A percentile compares a stretch with the other conserved stretches of the same genome.
These are phyloP conservation scores for Thrips palmi DNA, from an alignment of 1,140 invertebrate genomes.

Conservation along the genomic window DNA sequence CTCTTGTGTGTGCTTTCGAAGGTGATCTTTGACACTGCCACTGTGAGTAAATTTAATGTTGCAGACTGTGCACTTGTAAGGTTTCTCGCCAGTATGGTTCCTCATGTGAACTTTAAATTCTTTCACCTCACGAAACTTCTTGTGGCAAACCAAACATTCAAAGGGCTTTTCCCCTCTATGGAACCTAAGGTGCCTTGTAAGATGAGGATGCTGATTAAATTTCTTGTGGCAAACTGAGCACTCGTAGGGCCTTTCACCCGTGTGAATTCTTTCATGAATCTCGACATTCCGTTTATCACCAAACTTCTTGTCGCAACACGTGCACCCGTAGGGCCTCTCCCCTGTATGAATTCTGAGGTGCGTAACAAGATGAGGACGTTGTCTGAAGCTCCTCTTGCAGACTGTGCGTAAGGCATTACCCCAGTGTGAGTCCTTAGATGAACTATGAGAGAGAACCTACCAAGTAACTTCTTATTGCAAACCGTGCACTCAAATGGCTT, in stretches of 20 bases:
- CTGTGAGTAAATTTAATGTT: slow-evolving; percentile 19
- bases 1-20: neutral
- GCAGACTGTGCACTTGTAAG: slow-evolving; percentile 22
- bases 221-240: slow-evolving; percentile 61
- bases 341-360: slow-evolving; percentile 7
- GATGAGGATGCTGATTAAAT: slow-evolving; percentile 38
- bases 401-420: slow-evolving; percentile 11
- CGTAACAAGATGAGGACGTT: neutral
- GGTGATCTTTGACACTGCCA: slow-evolving; percentile 5
- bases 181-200: slow-evolving; percentile 3
- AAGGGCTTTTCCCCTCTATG: slow-evolving; percentile 7
- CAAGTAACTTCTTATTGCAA: no score
- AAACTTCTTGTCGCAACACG: slow-evolving; percentile 15
- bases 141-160: slow-evolving; percentile 8
- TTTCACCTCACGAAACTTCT: slow-evolving; percentile 13
- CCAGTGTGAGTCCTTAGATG: slow-evolving; percentile 22
- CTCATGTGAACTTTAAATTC: slow-evolving; percentile 10
- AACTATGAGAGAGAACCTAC: slow-evolving; percentile 39
- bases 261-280: slow-evolving; percentile 13
- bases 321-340: slow-evolving; percentile 3
- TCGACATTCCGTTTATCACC: neutral
- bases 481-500: no score
- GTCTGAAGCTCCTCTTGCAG: slow-evolving; percentile 1
- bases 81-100: slow-evolving; percentile 14
- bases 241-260: slow-evolving; percentile 26